Conservation (phyloP, 2,113 vertebrate species). For the Planiliza haematocheilus region DNA sequence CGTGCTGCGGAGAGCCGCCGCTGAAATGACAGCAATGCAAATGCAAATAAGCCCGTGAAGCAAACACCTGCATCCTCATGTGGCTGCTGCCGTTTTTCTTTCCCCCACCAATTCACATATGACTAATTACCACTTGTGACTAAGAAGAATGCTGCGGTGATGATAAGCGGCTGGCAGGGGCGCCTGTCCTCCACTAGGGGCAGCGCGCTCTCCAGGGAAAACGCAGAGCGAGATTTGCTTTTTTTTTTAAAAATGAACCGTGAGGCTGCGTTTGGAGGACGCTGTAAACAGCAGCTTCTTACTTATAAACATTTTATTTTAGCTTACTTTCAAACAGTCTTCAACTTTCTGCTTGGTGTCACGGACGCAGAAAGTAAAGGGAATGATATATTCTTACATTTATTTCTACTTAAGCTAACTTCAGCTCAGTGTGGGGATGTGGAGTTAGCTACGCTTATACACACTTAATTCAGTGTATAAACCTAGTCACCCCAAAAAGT, state of each 20-base stretch:
- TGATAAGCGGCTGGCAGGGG: slow-evolving; percentile 16
- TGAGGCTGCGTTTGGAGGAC: slow-evolving; percentile 12
- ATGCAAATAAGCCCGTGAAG: slow-evolving; percentile 41
- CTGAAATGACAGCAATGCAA: slow-evolving; percentile 38
- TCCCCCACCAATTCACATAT: slow-evolving; percentile 3
- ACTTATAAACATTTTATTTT: not conserved
- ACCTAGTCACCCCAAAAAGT: not conserved
- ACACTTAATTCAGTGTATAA: not conserved
- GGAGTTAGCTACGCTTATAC: not conserved
- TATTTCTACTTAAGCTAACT: slow-evolving; percentile 18
- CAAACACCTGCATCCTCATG: slow-evolving; percentile 59
- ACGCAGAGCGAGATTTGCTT: not conserved
- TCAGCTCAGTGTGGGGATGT: slow-evolving; percentile 1
- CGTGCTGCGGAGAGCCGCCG: slow-evolving; percentile 1
- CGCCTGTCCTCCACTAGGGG: slow-evolving; percentile 39
- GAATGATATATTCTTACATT: slow-evolving; percentile 5
- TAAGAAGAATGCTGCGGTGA: slow-evolving; percentile 37
- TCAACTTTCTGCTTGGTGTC: not conserved
- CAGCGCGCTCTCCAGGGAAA: slow-evolving; percentile 9
- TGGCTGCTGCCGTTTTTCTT: slow-evolving; percentile 13
- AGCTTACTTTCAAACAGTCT: not conserved
- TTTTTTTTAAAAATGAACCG: slow-evolving; percentile 10
- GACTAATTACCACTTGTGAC: slow-evolving; percentile 53
- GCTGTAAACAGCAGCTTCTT: slow-evolving; percentile 8
- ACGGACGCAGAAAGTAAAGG: not conserved